Evolutionary conservation across 2,888 invertebrate species (phyloP).

Genomic region (Nemoura dubitans): DNA sequence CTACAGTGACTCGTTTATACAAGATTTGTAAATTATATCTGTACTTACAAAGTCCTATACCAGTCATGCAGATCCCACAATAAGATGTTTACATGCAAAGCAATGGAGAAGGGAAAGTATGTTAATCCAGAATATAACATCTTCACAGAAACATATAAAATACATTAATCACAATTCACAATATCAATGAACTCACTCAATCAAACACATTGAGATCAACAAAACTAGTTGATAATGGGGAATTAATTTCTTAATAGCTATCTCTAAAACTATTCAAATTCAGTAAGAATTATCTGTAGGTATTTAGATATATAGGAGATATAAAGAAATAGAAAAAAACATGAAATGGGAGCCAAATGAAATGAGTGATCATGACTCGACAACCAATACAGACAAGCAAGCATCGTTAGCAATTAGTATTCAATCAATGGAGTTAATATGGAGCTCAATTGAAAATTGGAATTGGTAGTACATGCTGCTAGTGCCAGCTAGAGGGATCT

Average conservation of each 20-base stretch:
- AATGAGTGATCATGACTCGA: not conserved
- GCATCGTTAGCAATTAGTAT: not conserved
- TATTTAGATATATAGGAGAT: not conserved
- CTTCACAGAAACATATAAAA: conserved; percentile 47
- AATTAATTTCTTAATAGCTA: conserved; percentile 10
- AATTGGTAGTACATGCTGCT: not conserved
- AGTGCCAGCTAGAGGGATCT: not conserved
- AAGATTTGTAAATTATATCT: conserved; percentile 40
- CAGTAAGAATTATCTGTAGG: not conserved
- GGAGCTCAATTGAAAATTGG: not conserved
- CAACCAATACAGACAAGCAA: not conserved
- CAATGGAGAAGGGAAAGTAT: conserved; percentile 52
- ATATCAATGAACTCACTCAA: not conserved
- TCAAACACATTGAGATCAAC: not conserved
- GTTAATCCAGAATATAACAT: conserved; percentile 53
- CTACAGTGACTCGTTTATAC: conserved; percentile 15
- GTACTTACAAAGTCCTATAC: conserved; percentile 53
- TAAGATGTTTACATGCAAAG: conserved; percentile 53
- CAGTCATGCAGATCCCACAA: conserved; percentile 52
- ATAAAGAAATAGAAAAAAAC: not conserved
- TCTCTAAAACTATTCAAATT: not conserved
- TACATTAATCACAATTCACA: conserved; percentile 43
- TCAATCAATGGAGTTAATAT: not conserved
- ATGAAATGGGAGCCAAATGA: not conserved
- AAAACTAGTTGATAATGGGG: conserved; percentile 22